phyloP scores from a whole-genome alignment of 2,888 invertebrate species.

The Seira sanloemensis region DNA sequence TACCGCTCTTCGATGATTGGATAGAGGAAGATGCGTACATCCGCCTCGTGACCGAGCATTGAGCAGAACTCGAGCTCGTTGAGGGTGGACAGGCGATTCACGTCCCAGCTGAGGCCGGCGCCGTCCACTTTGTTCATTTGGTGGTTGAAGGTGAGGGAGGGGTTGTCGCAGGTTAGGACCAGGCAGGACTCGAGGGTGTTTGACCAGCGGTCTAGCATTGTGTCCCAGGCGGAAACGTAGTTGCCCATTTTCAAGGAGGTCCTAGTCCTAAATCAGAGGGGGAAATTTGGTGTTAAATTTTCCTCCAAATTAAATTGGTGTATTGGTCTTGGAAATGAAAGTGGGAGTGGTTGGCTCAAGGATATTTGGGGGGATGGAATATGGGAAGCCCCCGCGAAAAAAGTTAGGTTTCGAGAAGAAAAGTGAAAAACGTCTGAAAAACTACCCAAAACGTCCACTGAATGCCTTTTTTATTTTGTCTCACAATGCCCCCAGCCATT shows the following conservation, averaged over 20 bases:
- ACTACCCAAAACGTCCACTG: too few species aligned
- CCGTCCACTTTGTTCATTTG: conserved; percentile 41
- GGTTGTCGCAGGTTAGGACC: conserved; percentile 24
- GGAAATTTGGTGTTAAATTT: too few species aligned
- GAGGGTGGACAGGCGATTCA: conserved; percentile 10
- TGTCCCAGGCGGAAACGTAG: conserved; percentile 47
- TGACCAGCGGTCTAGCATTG: conserved; percentile 35
- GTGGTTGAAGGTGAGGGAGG: conserved; percentile 21
- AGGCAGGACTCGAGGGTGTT: neutral
- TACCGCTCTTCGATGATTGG: conserved; percentile 44
- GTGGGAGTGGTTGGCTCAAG: too few species aligned
- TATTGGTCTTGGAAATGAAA: too few species aligned
- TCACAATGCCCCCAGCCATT: too few species aligned
- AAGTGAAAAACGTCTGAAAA: too few species aligned
- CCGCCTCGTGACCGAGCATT: conserved; percentile 47
- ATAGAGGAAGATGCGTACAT: conserved; percentile 31
- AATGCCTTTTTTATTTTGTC: too few species aligned
- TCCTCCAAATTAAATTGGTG: too few species aligned
- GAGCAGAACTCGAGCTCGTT: conserved; percentile 46
- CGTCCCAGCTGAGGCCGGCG: conserved; percentile 33
- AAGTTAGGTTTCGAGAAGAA: too few species aligned
- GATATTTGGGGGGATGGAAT: too few species aligned
- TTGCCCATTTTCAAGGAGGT: conserved; percentile 57
- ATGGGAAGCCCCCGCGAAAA: too few species aligned
- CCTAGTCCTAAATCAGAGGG: too few species aligned